These are phyloP conservation scores for Leptopterna dolabrata DNA, from an alignment of 2,888 invertebrate genomes.

Conservation along the genomic window DNA sequence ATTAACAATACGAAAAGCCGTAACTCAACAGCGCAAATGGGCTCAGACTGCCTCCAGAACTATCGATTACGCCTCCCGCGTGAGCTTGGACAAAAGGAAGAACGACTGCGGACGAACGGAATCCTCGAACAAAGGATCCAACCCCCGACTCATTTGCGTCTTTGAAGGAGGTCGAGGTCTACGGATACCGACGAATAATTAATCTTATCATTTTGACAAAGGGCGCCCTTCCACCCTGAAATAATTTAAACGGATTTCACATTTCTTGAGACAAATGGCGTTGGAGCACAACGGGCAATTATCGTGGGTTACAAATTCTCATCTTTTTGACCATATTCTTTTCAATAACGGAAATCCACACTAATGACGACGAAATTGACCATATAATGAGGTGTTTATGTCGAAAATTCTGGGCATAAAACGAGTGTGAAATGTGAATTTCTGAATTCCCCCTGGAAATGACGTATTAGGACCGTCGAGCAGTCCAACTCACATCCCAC, in stretches of 20 bases:
- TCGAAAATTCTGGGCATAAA: no score
- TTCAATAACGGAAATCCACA: no score
- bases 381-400: no score
- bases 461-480: no score
- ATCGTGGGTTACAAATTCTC: no score
- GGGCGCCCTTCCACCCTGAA: not conserved
- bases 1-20: no score
- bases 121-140: not conserved
- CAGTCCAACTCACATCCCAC: no score
- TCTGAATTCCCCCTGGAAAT: no score
- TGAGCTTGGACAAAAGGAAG: not conserved
- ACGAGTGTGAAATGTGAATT: no score
- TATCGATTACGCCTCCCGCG: not conserved
- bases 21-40: not conserved
- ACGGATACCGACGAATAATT: not conserved
- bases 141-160: constrained; percentile 14
- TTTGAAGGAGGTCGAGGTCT: not conserved
- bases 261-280: not conserved
- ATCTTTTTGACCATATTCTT: no score
- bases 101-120: not conserved
- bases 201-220: constrained; percentile 19
- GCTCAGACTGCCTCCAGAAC: not conserved
- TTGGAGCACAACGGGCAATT: not conserved
- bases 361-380: no score
- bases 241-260: not conserved